These are phyloP conservation scores for Dolichotis patagonum DNA, from an alignment of 2,113 vertebrate species.

Conservation along the genomic window DNA sequence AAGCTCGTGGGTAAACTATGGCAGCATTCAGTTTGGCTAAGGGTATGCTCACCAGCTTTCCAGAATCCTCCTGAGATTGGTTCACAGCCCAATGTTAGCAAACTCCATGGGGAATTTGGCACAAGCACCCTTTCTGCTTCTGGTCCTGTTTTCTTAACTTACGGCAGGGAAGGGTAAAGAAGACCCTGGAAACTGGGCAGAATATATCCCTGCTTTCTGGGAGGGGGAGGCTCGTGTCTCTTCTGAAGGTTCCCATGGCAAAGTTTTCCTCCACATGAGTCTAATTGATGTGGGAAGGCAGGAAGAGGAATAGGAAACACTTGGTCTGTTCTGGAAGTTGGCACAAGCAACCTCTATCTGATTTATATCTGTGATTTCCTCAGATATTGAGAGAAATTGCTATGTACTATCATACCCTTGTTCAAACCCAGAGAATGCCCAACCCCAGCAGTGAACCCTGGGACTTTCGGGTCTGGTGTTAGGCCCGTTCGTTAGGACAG, in stretches of 20 bases:
- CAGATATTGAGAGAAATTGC: neutral
- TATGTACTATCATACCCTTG: accelerated
- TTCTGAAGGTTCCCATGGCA: neutral
- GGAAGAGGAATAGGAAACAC: neutral
- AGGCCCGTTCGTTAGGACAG: no score
- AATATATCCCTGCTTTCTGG: neutral
- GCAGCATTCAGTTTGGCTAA: accelerated
- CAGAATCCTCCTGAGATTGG: accelerated
- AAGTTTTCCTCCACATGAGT: neutral
- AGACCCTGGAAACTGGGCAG: neutral
- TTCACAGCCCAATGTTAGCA: accelerated
- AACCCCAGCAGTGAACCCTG: neutral
- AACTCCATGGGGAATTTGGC: accelerated
- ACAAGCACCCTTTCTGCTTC: accelerated
- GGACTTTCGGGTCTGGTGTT: accelerated
- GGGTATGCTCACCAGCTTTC: accelerated
- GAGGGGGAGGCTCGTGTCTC: neutral
- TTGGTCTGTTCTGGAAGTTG: neutral
- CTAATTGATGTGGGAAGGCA: no score
- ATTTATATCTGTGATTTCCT: neutral
- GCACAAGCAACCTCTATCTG: neutral
- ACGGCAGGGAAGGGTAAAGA: neutral
- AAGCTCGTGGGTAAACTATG: accelerated
- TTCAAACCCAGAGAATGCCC: neutral
- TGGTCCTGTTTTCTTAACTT: neutral